Conservation (phyloP, 2,888 invertebrate species). For the Teleogryllus oceanicus region DNA sequence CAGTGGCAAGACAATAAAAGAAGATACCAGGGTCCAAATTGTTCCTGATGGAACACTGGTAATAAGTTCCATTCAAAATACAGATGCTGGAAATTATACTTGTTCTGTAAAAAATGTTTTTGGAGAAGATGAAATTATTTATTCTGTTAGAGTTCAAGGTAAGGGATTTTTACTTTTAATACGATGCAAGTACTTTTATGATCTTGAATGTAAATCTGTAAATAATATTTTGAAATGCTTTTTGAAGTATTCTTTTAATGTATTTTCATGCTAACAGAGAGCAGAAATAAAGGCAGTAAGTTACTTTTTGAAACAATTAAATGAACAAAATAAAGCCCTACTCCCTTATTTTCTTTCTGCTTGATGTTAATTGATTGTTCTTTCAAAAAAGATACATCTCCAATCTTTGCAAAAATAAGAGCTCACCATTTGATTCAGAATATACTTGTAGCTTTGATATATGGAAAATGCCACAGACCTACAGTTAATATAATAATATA, state of each 20-base stretch:
- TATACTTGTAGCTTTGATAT: no score
- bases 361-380: no score
- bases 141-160: constrained; percentile 40
- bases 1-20: constrained; percentile 30
- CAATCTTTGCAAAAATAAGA: no score
- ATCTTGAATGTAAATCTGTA: neutral
- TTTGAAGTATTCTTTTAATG: constrained; percentile 3
- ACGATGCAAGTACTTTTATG: neutral
- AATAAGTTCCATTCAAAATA: constrained; percentile 59
- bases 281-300: constrained; percentile 34
- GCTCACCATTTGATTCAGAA: no score
- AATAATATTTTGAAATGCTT: neutral
- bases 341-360: no score
- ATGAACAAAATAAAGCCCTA: no score
- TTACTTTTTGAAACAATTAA: neutral
- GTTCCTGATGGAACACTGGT: constrained; percentile 44
- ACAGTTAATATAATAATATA: no score
- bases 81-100: constrained; percentile 86
- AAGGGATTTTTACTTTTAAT: neutral
- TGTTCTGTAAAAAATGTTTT: constrained; percentile 66
- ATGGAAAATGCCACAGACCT: no score
- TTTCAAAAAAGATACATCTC: no score
- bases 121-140: constrained; percentile 44
- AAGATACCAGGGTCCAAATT: constrained; percentile 32
- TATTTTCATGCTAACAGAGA: constrained; percentile 30